These are phyloP conservation scores for Catharus ustulatus DNA, from an alignment of 2,797 vertebrate genomes.

Conservation along the genomic window DNA sequence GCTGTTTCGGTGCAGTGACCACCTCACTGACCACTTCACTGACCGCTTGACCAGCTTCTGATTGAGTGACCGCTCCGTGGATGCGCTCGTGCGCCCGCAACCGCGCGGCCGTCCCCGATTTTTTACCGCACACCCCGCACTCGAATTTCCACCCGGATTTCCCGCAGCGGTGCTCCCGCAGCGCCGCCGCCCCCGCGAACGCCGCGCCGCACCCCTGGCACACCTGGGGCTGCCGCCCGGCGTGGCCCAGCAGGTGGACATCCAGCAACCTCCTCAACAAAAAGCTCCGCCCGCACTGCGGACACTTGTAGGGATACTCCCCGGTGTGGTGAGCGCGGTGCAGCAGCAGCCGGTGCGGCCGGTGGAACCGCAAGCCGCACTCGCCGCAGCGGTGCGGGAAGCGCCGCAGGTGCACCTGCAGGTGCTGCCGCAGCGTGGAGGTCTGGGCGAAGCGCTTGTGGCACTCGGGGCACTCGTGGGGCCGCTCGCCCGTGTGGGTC, in stretches of 20 bases:
- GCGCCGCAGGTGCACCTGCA: constrained; percentile 76
- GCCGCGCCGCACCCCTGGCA: constrained; percentile 84
- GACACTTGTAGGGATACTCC: constrained; percentile 87
- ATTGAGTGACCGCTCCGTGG: no score
- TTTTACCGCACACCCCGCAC: constrained; percentile 74
- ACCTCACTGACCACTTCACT: no score
- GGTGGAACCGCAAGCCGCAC: constrained; percentile 87
- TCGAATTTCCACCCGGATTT: constrained; percentile 82
- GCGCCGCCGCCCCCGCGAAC: constrained; percentile 83
- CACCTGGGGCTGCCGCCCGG: constrained; percentile 81
- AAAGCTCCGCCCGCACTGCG: constrained; percentile 86
- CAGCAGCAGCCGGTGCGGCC: constrained; percentile 77
- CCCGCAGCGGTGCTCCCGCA: constrained; percentile 86
- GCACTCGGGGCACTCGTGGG: constrained; percentile 86
- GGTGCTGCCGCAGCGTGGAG: constrained; percentile 90
- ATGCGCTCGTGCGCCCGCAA: constrained; percentile 87
- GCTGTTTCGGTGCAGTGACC: no score
- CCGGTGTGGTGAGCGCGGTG: constrained; percentile 87
- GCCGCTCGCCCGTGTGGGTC: constrained; percentile 87
- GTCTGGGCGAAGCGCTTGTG: constrained; percentile 89
- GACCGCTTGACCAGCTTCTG: no score
- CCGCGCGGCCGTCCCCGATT: constrained; percentile 78
- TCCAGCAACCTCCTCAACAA: constrained; percentile 88
- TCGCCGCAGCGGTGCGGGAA: constrained; percentile 83
- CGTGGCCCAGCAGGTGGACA: constrained; percentile 86